phyloP scores from a whole-genome alignment of 2,888 invertebrate species.

The Drosophila cracens region DNA sequence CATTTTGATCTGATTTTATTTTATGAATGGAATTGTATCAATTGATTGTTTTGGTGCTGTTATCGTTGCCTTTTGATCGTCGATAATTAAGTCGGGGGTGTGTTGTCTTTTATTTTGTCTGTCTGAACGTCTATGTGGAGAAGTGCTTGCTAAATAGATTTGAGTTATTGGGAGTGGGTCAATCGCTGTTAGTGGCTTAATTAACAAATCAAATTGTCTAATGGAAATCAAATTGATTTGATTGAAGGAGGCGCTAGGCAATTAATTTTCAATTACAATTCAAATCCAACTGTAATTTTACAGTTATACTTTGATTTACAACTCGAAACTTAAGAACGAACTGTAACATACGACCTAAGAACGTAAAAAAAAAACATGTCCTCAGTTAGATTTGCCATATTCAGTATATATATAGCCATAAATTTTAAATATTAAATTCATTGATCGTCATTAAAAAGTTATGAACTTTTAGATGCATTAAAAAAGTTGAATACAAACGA shows the following conservation, averaged over 20 bases:
- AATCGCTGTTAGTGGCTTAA: slow-evolving; percentile 51
- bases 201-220: slow-evolving; percentile 70
- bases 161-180: slow-evolving; percentile 62
- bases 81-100: slow-evolving; percentile 76
- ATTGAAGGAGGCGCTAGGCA: slow-evolving; percentile 42
- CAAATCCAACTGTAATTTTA: neutral
- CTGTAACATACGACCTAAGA: neutral
- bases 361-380: neutral
- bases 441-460: neutral
- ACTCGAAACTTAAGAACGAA: neutral
- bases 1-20: slow-evolving; percentile 78
- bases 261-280: slow-evolving; percentile 37
- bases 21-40: slow-evolving; percentile 79
- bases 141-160: slow-evolving; percentile 58
- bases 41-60: slow-evolving; percentile 79
- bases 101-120: slow-evolving; percentile 9
- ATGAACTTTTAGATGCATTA: neutral
- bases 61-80: slow-evolving; percentile 77
- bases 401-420: neutral
- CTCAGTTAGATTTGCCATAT: neutral
- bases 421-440: neutral
- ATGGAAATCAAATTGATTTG: slow-evolving; percentile 57
- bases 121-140: slow-evolving; percentile 2
- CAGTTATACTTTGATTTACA: no score
- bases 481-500: neutral